Base-by-base conservation (phyloP, 2,888 invertebrate genomes). In the Acleris laterana region DNA sequence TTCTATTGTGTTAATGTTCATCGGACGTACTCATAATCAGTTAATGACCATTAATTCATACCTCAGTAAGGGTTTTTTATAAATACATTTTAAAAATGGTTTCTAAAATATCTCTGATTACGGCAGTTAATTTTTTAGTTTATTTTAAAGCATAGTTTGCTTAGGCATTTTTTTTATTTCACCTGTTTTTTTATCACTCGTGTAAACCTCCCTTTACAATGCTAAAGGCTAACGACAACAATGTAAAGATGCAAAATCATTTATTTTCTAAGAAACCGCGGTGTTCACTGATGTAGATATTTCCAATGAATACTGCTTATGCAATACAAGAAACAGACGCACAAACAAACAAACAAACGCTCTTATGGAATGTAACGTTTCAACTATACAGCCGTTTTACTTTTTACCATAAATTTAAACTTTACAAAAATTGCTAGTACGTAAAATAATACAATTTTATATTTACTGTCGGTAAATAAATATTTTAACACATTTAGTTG, bases 191-290 rank as follows among this genome's bases (percentile, higher is more conserved):
- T 48, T 17, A 13, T 20, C 6, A n/a, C 56, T 11, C 51, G 44
- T 51, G 69, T 77, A 65, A 69, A 56, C 49, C 65, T 13, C 61
- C 48, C 71, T 63, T 72, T 67, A 69, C 51, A 73, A 61, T 70
- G 58, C 72, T 69, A 74, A 68, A 66, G 58, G 63, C 74, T 72
- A 51, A 70, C 57, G 64, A 65, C 74, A 65, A 65, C 74, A 77
- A 76, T 74, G 77, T 76, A 74, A 73, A 77, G 76, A 75, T 60
- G 62, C 64, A 64, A 61, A 63, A 59, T 57, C 60, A 42, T 59
- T 58, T 63, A 69, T 65, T 70, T 64, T 68, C 64, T 55, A 48
- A 64, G 64, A 60, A 59, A 60, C 13, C 9, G 20, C 55, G 49
- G 38, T 42, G 20, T 49, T 44, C 13, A 25, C 50, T 20, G 55